A percentile compares a stretch with the other conserved stretches of the same genome.
These are phyloP conservation scores for Tarsius wallacei DNA, from an alignment of 2,797 vertebrate genomes.

Conservation along the genomic window DNA sequence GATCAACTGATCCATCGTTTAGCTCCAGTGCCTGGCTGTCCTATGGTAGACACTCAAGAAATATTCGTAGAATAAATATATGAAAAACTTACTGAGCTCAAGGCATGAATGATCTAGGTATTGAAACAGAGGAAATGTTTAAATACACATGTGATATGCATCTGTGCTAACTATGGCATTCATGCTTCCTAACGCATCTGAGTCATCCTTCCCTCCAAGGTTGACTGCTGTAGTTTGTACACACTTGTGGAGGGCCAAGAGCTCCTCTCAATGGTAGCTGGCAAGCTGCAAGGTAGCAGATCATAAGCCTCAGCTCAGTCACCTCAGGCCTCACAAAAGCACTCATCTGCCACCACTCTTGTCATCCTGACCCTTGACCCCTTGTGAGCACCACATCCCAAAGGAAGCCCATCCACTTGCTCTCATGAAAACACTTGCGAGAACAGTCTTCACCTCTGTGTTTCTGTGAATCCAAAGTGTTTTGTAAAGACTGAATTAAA, in stretches of 20 bases:
- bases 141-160: background rate
- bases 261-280: background rate
- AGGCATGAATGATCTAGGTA: slow-evolving; percentile 22
- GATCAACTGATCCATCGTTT: background rate
- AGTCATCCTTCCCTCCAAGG: background rate
- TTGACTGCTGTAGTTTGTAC: background rate
- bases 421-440: background rate
- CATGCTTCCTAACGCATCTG: background rate
- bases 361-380: background rate
- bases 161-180: background rate
- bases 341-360: background rate
- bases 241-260: background rate
- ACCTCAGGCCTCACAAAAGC: background rate
- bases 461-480: background rate
- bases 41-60: slow-evolving; percentile 5
- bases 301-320: background rate
- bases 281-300: background rate
- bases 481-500: slow-evolving; percentile 20
- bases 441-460: background rate
- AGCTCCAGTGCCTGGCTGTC: background rate
- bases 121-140: slow-evolving; percentile 30
- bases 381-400: background rate
- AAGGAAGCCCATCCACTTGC: background rate
- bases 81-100: slow-evolving; percentile 27
- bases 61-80: slow-evolving; percentile 60